These are phyloP conservation scores for Mycogona germanica DNA, from an alignment of 2,888 invertebrate species.

Conservation along the genomic window DNA sequence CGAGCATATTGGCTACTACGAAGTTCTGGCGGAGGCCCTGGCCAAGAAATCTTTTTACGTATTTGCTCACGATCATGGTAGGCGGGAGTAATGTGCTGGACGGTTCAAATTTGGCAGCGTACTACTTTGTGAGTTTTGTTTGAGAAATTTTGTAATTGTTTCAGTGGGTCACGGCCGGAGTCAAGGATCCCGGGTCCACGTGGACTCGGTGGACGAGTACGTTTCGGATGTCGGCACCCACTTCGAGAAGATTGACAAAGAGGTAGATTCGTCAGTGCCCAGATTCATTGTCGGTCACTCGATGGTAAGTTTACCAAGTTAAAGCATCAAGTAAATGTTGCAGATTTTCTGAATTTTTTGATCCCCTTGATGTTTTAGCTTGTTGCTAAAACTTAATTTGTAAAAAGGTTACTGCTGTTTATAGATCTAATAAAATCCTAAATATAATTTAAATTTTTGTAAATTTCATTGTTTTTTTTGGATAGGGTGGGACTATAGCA, in stretches of 20 bases:
- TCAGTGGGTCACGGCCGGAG: slow-evolving; percentile 38
- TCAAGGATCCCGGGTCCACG: slow-evolving; percentile 33
- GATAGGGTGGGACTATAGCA: slow-evolving; percentile 36
- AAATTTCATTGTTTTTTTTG: slow-evolving; percentile 15
- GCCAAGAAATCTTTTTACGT: slow-evolving; percentile 24
- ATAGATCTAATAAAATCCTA: no score
- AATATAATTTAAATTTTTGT: slow-evolving; percentile 3
- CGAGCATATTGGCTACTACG: slow-evolving; percentile 27
- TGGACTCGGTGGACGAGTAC: slow-evolving; percentile 31
- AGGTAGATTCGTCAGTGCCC: slow-evolving; percentile 26
- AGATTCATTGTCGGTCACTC: slow-evolving; percentile 38
- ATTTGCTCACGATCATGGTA: slow-evolving; percentile 29
- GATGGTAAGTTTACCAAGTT: slow-evolving; percentile 36
- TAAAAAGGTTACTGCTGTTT: no score
- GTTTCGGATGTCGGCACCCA: slow-evolving; percentile 34
- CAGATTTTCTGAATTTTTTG: background rate
- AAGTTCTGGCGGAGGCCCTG: slow-evolving; percentile 25
- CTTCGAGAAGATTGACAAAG: slow-evolving; percentile 29
- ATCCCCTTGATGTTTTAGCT: no score
- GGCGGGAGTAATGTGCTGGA: slow-evolving; percentile 16
- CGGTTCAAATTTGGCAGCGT: background rate
- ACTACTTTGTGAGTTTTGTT: background rate
- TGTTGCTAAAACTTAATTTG: no score
- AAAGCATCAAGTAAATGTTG: slow-evolving; percentile 5
- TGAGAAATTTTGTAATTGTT: background rate